Percentiles rank a stretch among this genome's conserved stretches.
These are phyloP conservation scores for Lasioglossum lativentre DNA, from an alignment of 2,888 invertebrate species.

Conservation along the genomic window DNA sequence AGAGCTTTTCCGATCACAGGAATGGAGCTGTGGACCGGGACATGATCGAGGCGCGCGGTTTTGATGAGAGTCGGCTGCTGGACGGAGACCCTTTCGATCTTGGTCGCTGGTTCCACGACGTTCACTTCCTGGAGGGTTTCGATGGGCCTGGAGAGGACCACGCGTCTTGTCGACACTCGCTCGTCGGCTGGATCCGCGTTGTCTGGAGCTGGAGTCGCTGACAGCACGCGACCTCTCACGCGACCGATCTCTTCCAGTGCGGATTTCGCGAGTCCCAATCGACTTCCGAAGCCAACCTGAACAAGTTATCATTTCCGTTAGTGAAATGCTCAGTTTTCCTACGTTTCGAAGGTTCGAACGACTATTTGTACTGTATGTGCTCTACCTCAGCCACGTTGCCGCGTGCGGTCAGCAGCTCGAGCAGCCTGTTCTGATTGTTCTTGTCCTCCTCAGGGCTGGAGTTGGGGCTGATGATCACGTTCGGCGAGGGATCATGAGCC, in stretches of 20 bases:
- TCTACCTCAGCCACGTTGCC: conserved; percentile 83
- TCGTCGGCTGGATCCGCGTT: conserved; percentile 86
- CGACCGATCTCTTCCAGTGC: conserved; percentile 84
- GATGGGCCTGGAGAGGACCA: conserved; percentile 87
- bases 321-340: neutral
- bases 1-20: conserved; percentile 83
- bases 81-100: conserved; percentile 86
- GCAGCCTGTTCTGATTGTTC: conserved; percentile 85
- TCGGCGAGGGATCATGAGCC: conserved; percentile 74
- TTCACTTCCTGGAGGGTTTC: conserved; percentile 87
- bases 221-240: conserved; percentile 86
- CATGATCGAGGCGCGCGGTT: conserved; percentile 84
- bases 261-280: conserved; percentile 79
- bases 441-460: conserved; percentile 81
- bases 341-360: neutral
- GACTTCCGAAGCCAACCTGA: conserved; percentile 80
- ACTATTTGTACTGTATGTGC: neutral
- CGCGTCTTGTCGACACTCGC: conserved; percentile 87
- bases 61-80: conserved; percentile 86
- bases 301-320: neutral
- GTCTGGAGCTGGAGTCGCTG: conserved; percentile 86
- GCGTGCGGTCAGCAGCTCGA: conserved; percentile 85
- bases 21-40: conserved; percentile 84
- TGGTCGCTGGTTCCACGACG: conserved; percentile 87
- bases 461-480: conserved; percentile 79